Evolutionary conservation across 92 coral and sea anemone species (phyloP).

Genomic region (Parazoanthus atlanticus): DNA sequence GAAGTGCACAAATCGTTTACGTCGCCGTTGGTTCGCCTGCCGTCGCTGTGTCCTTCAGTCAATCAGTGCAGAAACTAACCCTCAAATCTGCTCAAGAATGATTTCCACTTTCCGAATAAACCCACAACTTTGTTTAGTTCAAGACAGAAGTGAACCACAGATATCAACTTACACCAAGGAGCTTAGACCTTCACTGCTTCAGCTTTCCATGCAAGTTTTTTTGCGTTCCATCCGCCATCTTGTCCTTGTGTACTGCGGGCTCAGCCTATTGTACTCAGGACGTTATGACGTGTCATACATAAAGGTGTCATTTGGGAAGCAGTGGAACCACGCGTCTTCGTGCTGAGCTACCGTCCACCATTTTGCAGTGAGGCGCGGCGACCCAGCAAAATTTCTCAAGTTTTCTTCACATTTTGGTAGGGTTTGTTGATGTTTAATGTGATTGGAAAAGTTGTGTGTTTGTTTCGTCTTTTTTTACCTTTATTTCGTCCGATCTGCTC

Average conservation of each 20-base stretch:
- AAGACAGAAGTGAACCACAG: too few species aligned
- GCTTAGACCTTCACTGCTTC: neutral
- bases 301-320: conserved; percentile 40
- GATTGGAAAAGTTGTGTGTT: neutral
- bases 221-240: conserved; percentile 30
- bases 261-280: neutral
- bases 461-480: neutral
- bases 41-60: too few species aligned
- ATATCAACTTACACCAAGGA: neutral
- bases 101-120: too few species aligned
- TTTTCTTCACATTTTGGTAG: conserved; percentile 54
- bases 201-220: neutral
- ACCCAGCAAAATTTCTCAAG: conserved; percentile 65
- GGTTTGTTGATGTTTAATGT: conserved; percentile 7
- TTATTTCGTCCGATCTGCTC: neutral
- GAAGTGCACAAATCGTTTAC: too few species aligned
- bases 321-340: conserved; percentile 79
- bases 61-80: too few species aligned
- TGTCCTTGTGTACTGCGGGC: conserved; percentile 34
- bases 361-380: conserved; percentile 78
- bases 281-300: conserved; percentile 1
- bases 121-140: too few species aligned
- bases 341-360: conserved; percentile 75
- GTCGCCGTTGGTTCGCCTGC: too few species aligned
- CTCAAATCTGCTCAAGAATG: too few species aligned